Evolutionary conservation across 2,888 invertebrate genomes (phyloP).

Genomic region (Entomobrya multifasciata): DNA sequence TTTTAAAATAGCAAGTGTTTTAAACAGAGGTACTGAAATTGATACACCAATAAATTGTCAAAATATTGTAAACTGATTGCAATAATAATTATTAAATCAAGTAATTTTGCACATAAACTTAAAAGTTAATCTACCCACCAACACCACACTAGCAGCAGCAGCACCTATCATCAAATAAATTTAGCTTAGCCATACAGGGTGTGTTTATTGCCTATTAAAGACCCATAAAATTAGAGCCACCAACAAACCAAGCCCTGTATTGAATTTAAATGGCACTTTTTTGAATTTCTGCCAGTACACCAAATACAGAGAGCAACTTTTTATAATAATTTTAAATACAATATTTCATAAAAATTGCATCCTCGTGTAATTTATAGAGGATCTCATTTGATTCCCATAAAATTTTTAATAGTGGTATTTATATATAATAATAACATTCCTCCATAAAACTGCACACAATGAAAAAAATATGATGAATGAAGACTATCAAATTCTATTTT

Average conservation of each 20-base stretch:
- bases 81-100: background rate
- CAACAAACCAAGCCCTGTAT: slow-evolving; percentile 36
- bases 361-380: slow-evolving; percentile 32
- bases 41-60: slow-evolving; percentile 9
- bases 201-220: slow-evolving; percentile 52
- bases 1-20: no score
- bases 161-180: slow-evolving; percentile 47
- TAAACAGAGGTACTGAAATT: no score
- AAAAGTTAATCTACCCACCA: background rate
- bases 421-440: no score
- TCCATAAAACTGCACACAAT: background rate
- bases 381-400: slow-evolving; percentile 55
- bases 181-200: slow-evolving; percentile 33
- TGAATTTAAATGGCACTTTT: slow-evolving; percentile 35
- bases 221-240: slow-evolving; percentile 50
- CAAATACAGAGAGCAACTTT: background rate
- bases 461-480: background rate
- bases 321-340: slow-evolving; percentile 28
- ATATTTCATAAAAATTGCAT: slow-evolving; percentile 21
- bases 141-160: slow-evolving; percentile 3
- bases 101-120: slow-evolving; percentile 1
- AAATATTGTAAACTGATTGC: background rate
- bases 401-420: slow-evolving; percentile 10
- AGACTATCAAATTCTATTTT: background rate
- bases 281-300: background rate